Conservation (phyloP, 2,113 vertebrate species). For the Glaucomys volans region DNA sequence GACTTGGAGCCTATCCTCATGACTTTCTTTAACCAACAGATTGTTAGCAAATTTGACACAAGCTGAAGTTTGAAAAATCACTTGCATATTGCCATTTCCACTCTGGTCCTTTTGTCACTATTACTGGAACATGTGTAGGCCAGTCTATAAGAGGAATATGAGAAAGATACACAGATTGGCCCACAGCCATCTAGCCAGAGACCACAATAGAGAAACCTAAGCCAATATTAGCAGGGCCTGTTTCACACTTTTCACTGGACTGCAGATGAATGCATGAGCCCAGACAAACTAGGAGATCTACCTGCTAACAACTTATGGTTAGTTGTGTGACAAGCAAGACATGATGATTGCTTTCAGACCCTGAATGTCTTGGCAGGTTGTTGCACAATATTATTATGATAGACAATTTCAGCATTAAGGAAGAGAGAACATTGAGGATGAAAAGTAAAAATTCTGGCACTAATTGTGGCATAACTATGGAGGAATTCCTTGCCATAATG, state of each 20-base stretch:
- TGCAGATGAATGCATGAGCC: neutral
- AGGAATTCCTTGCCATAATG: neutral
- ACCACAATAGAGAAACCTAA: too few relatives aligned
- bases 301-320: neutral
- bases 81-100: neutral
- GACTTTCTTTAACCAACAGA: neutral
- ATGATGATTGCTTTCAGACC: neutral
- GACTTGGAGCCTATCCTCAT: neutral
- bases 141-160: neutral
- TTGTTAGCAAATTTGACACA: neutral
- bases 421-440: neutral
- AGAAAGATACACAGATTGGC: neutral
- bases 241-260: neutral
- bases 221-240: neutral
- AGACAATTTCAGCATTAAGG: neutral
- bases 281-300: neutral
- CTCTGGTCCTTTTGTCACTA: neutral
- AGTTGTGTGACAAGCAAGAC: neutral
- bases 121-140: neutral
- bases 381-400: neutral
- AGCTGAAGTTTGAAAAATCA: neutral
- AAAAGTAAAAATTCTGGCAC: neutral
- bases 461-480: neutral
- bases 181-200: neutral
- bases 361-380: neutral